Base-by-base conservation (phyloP, 2,797 vertebrate species). In the Caiman crocodilus region DNA sequence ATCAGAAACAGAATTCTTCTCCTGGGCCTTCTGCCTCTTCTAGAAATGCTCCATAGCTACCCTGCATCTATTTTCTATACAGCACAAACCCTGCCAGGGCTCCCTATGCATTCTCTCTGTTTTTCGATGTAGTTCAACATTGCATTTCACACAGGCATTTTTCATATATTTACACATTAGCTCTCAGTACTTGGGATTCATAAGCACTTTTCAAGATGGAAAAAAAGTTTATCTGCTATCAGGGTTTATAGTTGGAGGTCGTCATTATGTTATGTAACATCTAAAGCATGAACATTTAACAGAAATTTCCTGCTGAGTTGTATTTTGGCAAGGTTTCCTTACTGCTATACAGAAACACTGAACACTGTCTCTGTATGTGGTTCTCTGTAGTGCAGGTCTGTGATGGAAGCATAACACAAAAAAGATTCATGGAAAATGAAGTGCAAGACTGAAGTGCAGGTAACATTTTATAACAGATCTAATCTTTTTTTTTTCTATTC, bases 321-420 rank as follows among this genome's bases (percentile, higher is more conserved):
- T 59, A 20, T 90, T 84, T 86, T 82, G 73, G 79, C 55, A 25
- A 20, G 50, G 13, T 65, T 84, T 73, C 79, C 63, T 56, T 67
- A 15, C 50, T n/a, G 26, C 16, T 3, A 23, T 6, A 35, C 21
- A 42, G 28, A 35, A 42, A 12, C 1, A 1, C 7, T 14, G 21
- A 42, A 12, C 1, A 1, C 7, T 14, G 21, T 85, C 35, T 67
- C 30, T 82, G 80, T 71, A 15, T 55, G 57, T 61, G 75, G 58
- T 80, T 56, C 0, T 2, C 25, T 63, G 4, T 2, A 60, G 60
- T 28, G 90, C 69, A 78, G 60, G 79, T 57, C 75, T 42, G 58
- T 74, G 60, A 64, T 57, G 60, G 64, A 75, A 83, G 59, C 1
- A 0, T 59, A 85, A 83, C 77, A 67, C 75, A 63, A 69, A 28